These are phyloP conservation scores for Cheilinus undulatus DNA, from an alignment of 2,113 vertebrate genomes.

Conservation along the genomic window DNA sequence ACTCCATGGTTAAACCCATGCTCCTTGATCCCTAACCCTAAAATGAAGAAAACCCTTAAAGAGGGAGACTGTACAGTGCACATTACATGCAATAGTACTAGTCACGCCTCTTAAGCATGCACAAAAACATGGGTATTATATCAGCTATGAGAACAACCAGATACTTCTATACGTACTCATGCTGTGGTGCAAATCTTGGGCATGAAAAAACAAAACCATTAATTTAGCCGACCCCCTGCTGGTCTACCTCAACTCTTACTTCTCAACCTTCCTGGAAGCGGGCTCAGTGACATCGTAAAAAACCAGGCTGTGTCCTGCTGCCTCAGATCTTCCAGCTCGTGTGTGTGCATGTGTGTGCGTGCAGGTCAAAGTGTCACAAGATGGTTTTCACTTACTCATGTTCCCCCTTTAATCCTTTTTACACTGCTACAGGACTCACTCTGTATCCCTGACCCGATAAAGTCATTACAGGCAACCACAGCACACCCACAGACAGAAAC, in stretches of 20 bases:
- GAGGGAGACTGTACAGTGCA: background rate
- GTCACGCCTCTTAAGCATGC: background rate
- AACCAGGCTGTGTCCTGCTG: constrained; percentile 25
- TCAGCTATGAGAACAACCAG: background rate
- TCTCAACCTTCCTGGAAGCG: constrained; percentile 1
- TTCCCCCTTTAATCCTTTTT: constrained; percentile 48
- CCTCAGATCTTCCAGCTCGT: constrained; percentile 12
- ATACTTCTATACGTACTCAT: background rate
- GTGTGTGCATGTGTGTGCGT: background rate
- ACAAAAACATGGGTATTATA: background rate
- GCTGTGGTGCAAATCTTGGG: background rate
- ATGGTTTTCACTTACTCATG: constrained; percentile 55
- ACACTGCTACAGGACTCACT: constrained; percentile 14
- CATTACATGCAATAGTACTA: background rate
- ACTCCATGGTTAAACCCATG: background rate
- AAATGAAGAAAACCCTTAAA: constrained; percentile 22
- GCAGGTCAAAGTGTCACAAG: constrained; percentile 51
- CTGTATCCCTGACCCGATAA: constrained; percentile 46
- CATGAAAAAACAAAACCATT: background rate
- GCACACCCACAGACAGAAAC: background rate
- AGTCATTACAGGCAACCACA: constrained; percentile 34
- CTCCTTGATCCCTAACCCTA: constrained; percentile 2
- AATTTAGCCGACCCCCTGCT: background rate
- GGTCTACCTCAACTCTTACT: background rate
- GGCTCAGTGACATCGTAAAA: constrained; percentile 42